Conservation (phyloP, 2,113 vertebrate species). For the Sula dactylatra region DNA sequence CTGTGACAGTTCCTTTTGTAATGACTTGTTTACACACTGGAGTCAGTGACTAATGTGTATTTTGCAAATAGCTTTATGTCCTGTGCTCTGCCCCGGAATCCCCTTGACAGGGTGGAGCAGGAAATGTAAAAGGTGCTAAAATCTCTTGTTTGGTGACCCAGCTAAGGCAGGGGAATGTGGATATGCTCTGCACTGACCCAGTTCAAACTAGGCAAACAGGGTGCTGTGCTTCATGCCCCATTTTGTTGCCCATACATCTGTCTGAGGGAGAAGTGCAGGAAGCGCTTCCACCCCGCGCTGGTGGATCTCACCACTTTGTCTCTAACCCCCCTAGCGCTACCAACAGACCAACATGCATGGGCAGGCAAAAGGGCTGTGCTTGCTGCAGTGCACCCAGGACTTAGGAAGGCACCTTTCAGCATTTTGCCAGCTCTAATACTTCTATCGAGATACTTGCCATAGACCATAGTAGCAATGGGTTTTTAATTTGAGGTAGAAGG, state of each 20-base stretch:
- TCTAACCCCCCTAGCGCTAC: neutral
- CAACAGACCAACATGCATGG: neutral
- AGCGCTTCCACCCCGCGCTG: fast-evolving
- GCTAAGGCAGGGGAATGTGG: neutral
- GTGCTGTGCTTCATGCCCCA: neutral
- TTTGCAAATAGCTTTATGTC: neutral
- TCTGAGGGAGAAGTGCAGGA: neutral
- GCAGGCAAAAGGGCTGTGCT: neutral
- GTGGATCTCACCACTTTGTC: neutral
- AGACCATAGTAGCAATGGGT: neutral
- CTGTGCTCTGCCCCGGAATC: neutral
- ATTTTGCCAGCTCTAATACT: neutral
- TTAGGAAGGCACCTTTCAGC: neutral
- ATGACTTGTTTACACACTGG: neutral
- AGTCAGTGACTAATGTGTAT: neutral
- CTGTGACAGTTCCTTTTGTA: neutral
- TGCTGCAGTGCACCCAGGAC: neutral
- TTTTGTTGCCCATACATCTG: neutral
- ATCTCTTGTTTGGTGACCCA: neutral
- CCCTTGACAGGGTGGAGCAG: neutral
- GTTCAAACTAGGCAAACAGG: neutral
- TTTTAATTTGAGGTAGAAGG: neutral
- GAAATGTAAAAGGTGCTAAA: neutral
- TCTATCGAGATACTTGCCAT: neutral
- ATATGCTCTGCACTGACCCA: neutral